Evolutionary conservation across 1,140 invertebrate genomes (phyloP).

Genomic region (Aphelenchoides fujianensis): DNA sequence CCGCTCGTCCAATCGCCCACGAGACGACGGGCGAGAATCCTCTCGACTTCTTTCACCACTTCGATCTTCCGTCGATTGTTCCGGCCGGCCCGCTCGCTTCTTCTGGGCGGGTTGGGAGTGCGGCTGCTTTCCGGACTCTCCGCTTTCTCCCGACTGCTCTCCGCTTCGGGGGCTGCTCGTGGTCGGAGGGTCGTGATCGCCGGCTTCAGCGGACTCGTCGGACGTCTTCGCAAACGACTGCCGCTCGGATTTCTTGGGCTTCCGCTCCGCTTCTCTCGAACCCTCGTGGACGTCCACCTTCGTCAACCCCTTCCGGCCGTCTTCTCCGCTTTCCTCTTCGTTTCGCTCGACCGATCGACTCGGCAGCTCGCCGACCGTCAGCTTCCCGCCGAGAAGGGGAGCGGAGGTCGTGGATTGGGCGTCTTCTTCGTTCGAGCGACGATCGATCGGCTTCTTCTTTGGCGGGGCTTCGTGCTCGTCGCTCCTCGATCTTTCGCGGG

Average conservation of each 20-base stretch:
- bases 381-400: not conserved
- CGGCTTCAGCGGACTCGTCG: not conserved
- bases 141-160: no score
- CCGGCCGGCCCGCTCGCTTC: no score
- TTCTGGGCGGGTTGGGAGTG: no score
- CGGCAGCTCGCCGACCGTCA: not conserved
- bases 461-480: not conserved
- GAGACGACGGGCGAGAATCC: no score
- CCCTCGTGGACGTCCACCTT: not conserved
- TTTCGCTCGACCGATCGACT: not conserved
- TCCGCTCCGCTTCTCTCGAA: not conserved
- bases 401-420: not conserved
- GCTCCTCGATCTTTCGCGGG: not conserved
- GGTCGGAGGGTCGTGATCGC: not conserved
- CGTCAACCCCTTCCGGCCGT: not conserved
- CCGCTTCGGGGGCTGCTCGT: no score
- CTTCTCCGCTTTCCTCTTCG: slow-evolving; percentile 1
- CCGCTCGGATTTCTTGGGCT: not conserved
- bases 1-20: no score
- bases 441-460: not conserved
- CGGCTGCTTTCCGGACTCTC: no score
- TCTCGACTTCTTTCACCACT: no score
- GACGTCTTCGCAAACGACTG: not conserved
- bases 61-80: no score
- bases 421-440: not conserved